Evolutionary conservation across 2,888 invertebrate genomes (phyloP), one percentile per base, ranked within the genome.

Genomic region (Blera fallax): DNA sequence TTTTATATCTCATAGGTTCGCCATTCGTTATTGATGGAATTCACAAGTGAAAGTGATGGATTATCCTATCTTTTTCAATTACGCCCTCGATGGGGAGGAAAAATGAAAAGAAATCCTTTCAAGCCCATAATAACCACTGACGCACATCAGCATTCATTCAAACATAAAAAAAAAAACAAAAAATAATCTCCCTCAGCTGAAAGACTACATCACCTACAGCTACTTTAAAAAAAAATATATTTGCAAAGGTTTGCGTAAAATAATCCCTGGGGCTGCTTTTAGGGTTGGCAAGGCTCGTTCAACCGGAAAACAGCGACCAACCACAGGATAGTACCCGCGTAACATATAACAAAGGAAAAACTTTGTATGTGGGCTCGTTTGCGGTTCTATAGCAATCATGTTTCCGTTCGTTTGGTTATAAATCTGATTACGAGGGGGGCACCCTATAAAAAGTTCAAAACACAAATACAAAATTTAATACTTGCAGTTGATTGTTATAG

Each of bases 311-410:
- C 52, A 40, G 16, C 37, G 45, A 29, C 54, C 67, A 50, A 34
- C 48, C 64, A n/a, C 27, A 45, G 18, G 29, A 50, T 50, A 27
- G 37, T n/a, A 67, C 34, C 18, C 54, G 27, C 54, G 37, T 24
- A 16, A 40, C 52, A 54, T 34, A 7, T 40, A 40, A 40, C 54
- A 54, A 18, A 54, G 16, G 37, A 2, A 24, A 52, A 37, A 37
- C 52, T 52, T 52, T 54, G 40, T 37, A 50, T 65, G 50, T 65
- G 50, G 50, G 65, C 65, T 65, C 37, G 50, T 65, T 65, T 21
- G 67, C 6, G 58, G 58, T 37, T n/a, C 58, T 37, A n/a, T 58
- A 32, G 58, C 37, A 58, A 58, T 58, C 58, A 21, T 58, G 11
- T 56, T 56, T 32, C 32, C 3, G 2, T 37, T 58, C 37, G 37